phyloP scores from a whole-genome alignment of 1,140 invertebrate genomes.

The Tachypleus tridentatus region DNA sequence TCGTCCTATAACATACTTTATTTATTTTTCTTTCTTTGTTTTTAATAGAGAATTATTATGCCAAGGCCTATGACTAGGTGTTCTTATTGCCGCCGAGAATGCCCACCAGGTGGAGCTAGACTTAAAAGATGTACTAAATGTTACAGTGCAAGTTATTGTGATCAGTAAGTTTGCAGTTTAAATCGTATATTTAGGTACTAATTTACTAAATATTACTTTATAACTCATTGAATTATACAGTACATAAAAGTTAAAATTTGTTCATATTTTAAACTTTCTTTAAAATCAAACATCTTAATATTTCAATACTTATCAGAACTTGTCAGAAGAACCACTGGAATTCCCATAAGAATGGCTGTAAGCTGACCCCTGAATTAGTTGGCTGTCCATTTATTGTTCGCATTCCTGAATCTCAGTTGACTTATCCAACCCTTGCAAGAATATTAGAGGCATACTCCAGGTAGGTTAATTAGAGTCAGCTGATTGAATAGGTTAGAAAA shows the following conservation, averaged over 20 bases:
- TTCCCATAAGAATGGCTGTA: constrained; percentile 33
- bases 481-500: no score
- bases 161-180: constrained; percentile 30
- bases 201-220: constrained; percentile 6
- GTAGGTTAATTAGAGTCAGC: background rate
- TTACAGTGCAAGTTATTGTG: constrained; percentile 37
- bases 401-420: constrained; percentile 36
- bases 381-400: constrained; percentile 41
- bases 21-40: no score
- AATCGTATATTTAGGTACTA: background rate
- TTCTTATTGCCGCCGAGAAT: constrained; percentile 29
- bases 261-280: no score
- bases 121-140: constrained; percentile 38
- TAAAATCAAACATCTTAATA: no score
- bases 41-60: constrained; percentile 31
- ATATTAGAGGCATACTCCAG: constrained; percentile 36
- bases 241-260: no score
- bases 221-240: no score
- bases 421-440: constrained; percentile 34
- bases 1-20: no score
- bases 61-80: constrained; percentile 31
- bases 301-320: constrained; percentile 21
- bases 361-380: constrained; percentile 33
- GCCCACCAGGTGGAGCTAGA: constrained; percentile 25
- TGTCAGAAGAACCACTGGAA: constrained; percentile 39